These are phyloP conservation scores for Gymnoscopelus braueri DNA, from an alignment of 2,797 vertebrate genomes.

Conservation along the genomic window DNA sequence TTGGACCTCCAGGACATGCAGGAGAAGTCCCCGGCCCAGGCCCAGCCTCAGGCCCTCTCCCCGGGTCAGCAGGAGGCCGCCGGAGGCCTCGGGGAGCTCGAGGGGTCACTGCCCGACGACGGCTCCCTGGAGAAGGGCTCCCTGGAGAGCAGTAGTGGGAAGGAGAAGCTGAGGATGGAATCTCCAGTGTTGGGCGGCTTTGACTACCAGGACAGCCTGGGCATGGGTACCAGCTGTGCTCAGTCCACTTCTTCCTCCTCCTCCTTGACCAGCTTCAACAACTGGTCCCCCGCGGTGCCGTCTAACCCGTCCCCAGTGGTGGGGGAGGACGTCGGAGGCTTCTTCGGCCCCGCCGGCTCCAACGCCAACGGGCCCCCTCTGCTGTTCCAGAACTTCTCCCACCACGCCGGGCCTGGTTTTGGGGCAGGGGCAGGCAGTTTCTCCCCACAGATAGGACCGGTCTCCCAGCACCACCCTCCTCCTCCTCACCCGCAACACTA, in stretches of 20 bases:
- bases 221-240: slow-evolving; percentile 87
- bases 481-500: slow-evolving; percentile 95
- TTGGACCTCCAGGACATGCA: slow-evolving; percentile 80
- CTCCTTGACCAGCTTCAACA: slow-evolving; percentile 95
- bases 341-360: slow-evolving; percentile 93
- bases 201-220: slow-evolving; percentile 95
- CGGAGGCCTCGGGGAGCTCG: slow-evolving; percentile 90
- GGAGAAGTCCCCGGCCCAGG: slow-evolving; percentile 94
- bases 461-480: slow-evolving; percentile 94
- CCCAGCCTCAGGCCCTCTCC: slow-evolving; percentile 85
- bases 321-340: slow-evolving; percentile 91
- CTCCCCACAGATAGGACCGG: slow-evolving; percentile 96
- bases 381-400: slow-evolving; percentile 98
- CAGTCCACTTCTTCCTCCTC: slow-evolving; percentile 94
- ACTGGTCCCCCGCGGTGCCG: slow-evolving; percentile 97
- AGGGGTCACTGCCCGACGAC: slow-evolving; percentile 91
- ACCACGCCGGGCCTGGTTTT: slow-evolving; percentile 95
- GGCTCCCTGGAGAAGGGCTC: slow-evolving; percentile 88
- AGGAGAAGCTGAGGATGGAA: slow-evolving; percentile 95
- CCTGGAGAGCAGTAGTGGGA: slow-evolving; percentile 89
- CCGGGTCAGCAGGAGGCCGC: slow-evolving; percentile 90
- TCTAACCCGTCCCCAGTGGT: slow-evolving; percentile 95
- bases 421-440: slow-evolving; percentile 88
- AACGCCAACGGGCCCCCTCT: slow-evolving; percentile 94
- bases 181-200: slow-evolving; percentile 95